Evolutionary conservation across 2,888 invertebrate genomes (phyloP).

Genomic region (Micropterix aruncella): DNA sequence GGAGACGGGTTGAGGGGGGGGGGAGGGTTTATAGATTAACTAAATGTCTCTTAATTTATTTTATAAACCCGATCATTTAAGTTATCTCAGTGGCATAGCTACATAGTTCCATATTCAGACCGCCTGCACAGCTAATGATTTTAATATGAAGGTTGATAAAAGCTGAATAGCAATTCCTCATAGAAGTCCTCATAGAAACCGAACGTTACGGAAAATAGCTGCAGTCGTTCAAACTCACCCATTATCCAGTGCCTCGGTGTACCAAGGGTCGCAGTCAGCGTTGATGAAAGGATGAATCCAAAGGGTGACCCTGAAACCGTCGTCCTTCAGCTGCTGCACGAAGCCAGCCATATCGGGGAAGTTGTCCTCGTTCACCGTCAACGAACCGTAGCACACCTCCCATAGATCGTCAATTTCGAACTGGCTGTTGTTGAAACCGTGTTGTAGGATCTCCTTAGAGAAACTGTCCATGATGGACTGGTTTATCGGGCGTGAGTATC

Average conservation of each 20-base stretch:
- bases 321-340: slow-evolving; percentile 41
- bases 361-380: slow-evolving; percentile 52
- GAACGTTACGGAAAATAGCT: too few species aligned
- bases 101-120: too few species aligned
- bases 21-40: too few species aligned
- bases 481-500: slow-evolving; percentile 27
- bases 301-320: slow-evolving; percentile 61
- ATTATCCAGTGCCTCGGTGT: slow-evolving; percentile 37
- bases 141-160: too few species aligned
- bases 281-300: slow-evolving; percentile 87
- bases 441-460: slow-evolving; percentile 48
- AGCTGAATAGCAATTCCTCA: too few species aligned
- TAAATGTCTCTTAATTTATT: too few species aligned
- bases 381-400: slow-evolving; percentile 76
- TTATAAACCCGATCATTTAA: too few species aligned
- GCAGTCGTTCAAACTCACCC: slow-evolving; percentile 41
- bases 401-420: slow-evolving; percentile 79
- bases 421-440: slow-evolving; percentile 58
- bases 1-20: too few species aligned
- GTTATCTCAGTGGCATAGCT: too few species aligned
- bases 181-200: too few species aligned
- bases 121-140: too few species aligned
- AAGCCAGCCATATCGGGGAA: slow-evolving; percentile 53
- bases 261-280: slow-evolving; percentile 48
- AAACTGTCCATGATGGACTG: slow-evolving; percentile 47